These are phyloP conservation scores for Salvelinus alpinus DNA, from an alignment of 2,113 vertebrate genomes.

Conservation along the genomic window DNA sequence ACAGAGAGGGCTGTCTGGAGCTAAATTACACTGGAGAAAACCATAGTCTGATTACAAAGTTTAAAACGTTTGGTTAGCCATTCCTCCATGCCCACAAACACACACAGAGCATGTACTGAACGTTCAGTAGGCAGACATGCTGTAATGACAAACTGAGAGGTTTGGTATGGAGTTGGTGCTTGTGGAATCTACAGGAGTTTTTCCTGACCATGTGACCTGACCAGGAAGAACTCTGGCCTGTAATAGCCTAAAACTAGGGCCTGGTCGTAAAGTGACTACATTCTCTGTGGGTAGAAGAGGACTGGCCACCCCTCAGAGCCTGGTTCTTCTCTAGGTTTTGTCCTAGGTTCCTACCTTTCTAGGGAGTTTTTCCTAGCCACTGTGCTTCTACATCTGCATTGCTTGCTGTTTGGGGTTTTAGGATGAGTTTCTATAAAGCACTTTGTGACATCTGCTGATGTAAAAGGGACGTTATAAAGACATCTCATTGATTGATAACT, in stretches of 20 bases:
- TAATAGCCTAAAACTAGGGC: too few species aligned
- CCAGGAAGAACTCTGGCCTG: neutral
- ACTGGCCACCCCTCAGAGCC: too few species aligned
- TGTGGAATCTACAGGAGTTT: constrained; percentile 22
- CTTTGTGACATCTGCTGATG: too few species aligned
- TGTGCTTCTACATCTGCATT: too few species aligned
- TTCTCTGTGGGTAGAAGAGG: too few species aligned
- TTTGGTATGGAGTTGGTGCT: constrained; percentile 30
- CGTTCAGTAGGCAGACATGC: constrained; percentile 41
- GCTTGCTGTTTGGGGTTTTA: too few species aligned
- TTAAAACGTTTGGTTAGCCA: constrained; percentile 70
- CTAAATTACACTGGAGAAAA: constrained; percentile 74
- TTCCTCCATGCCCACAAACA: constrained; percentile 62
- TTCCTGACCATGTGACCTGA: constrained; percentile 2
- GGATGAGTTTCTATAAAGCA: too few species aligned
- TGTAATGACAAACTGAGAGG: neutral
- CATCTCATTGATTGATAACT: neutral
- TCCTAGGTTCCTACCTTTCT: too few species aligned
- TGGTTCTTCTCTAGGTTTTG: too few species aligned
- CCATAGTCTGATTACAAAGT: constrained; percentile 73
- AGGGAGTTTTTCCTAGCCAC: too few species aligned
- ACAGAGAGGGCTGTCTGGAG: constrained; percentile 70
- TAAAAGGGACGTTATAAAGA: too few species aligned
- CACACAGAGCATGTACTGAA: constrained; percentile 25
- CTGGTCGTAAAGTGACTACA: too few species aligned